Evolutionary conservation across 2,113 vertebrate species (phyloP), one percentile per base, ranked within the genome.

Genomic region (Noctilio leporinus): DNA sequence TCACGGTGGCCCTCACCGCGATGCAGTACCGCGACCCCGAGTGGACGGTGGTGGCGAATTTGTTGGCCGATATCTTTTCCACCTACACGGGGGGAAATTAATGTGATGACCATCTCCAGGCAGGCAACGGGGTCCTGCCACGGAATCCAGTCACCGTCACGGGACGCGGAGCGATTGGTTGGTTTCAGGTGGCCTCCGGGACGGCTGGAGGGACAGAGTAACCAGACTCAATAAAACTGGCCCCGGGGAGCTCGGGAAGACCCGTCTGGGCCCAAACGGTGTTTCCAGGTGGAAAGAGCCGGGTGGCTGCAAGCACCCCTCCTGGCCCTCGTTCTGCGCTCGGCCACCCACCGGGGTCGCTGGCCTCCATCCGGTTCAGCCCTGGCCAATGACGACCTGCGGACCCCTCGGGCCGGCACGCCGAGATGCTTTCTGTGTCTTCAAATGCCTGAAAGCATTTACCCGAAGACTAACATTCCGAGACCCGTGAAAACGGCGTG

Each of bases 1-100:
- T 96, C 45, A 97, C 92, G 0, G 97, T 94, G 9, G 98, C 98
- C 89, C 98, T 95, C 28, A 98, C 77, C 72, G 97, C 92, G 1
- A 98, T 0, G 33, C 94, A 97, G 19, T 98, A 98, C 3, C 87
- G 93, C 55, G 93, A 96, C 47, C 89, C 49, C 15, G 0, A 86
- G 26, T 98, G 97, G 0, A 90, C 7, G 3, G 49, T 1, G 0
- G 97, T 67, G 1, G 10, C 76, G 93, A 98, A 97, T 1, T 69
- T 1, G 0, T 69, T 96, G 0, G 80, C 93, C 0, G 20, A 67
- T 40, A 95, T 64, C 16, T 85, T 97, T 73, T 95, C 3, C 1
- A 70, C 35, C 98, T 98, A 95, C 19, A 59, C 20, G 59, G 75
- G 67, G 8, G n/a, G n/a, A n/a, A n/a, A n/a, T n/a, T n/a, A n/a